These are phyloP conservation scores for Agrochola macilenta DNA, from an alignment of 2,888 invertebrate genomes.

Conservation along the genomic window DNA sequence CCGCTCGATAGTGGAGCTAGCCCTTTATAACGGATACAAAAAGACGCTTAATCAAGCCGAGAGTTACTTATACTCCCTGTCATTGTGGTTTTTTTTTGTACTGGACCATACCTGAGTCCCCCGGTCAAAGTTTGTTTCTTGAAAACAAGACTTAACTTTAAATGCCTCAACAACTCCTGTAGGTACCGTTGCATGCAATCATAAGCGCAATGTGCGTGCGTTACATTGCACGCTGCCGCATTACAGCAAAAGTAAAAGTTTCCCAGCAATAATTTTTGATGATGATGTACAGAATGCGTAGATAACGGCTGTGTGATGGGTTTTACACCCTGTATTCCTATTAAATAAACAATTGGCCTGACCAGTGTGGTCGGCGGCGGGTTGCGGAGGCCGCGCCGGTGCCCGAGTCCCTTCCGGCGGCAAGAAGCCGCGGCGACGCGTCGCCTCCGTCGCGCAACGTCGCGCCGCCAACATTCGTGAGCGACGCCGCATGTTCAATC, in stretches of 20 bases:
- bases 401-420: constrained; percentile 84
- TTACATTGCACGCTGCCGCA: background rate
- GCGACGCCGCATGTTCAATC: constrained; percentile 97
- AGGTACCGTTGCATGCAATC: background rate
- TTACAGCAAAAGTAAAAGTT: background rate
- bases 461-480: constrained; percentile 98
- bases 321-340: constrained; percentile 13
- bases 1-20: background rate
- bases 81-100: background rate
- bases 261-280: background rate
- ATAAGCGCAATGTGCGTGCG: background rate
- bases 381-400: constrained; percentile 81
- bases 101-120: background rate
- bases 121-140: no score
- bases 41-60: background rate
- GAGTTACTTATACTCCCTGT: background rate
- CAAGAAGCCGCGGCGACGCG: constrained; percentile 96
- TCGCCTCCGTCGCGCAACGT: constrained; percentile 97
- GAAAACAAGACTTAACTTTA: background rate
- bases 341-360: constrained; percentile 51
- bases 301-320: background rate
- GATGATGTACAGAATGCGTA: background rate
- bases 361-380: constrained; percentile 88
- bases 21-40: background rate
- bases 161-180: background rate